Base-by-base conservation (phyloP, 1,140 invertebrate genomes). In the Himalopsyche phryganea region DNA sequence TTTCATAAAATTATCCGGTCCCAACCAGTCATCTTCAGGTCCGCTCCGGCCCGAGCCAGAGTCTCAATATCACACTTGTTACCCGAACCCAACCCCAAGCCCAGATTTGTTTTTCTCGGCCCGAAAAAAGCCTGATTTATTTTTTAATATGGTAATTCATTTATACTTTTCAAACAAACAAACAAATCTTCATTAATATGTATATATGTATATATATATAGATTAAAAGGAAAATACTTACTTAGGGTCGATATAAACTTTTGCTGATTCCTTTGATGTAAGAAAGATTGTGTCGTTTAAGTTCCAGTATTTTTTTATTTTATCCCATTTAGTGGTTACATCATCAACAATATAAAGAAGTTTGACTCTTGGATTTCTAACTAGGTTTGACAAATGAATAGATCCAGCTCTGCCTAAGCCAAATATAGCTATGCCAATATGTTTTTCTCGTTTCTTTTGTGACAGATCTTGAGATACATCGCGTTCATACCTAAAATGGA, bases 291-390 rank as follows among this genome's bases (percentile, higher is more conserved):
- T 69, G 13, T 76, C 64, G 1, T 76, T 61, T 3, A 85, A 61
- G 14, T 75, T 70, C 77, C 81, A 85, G 64, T 80, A 78, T 11
- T 69, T 66, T 45, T 72, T 77, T 0, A 84, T 63, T 11, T 71
- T 71, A 10, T 68, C 47, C 60, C 80, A 79, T 19, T 75, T 79
- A 5, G 73, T 68, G 10, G 70, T 63, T 1, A 74, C 61, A 28
- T 83, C 79, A 41, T 86, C 84, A 1, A 88, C 76, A 6, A 86
- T 71, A 63, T 86, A 88, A 1, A 82, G 61, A 1, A 88, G 61
- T 18, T 78, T 72, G 0, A 80, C 68, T n/a, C 83, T 75, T 5
- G 74, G 73, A 65, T 80, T 85, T 3, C 61, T 61, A 6, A 81
- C 58, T 14, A 86, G 68, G 44, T 80, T 83, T 14, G 70, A 66